Evolutionary conservation across 1,140 invertebrate genomes (phyloP).

Genomic region (Drosophila sp.): DNA sequence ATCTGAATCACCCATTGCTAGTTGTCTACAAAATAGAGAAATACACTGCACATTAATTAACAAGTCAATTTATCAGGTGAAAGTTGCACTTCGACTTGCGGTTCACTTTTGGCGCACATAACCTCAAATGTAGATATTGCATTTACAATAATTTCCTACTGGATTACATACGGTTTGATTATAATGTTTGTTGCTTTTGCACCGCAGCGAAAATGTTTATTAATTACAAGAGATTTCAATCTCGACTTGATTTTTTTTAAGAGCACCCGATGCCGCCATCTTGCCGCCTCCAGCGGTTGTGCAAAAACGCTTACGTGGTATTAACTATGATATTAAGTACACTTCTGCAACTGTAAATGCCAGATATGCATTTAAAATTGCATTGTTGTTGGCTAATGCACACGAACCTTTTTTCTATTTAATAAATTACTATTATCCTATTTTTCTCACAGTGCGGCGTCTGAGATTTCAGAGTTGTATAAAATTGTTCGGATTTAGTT

Average conservation of each 20-base stretch:
- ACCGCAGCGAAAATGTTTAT: not conserved
- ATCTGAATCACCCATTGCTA: slow-evolving; percentile 94
- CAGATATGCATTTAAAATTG: not conserved
- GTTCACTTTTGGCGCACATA: slow-evolving; percentile 42
- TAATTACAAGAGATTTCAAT: not conserved
- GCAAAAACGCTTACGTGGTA: slow-evolving; percentile 47
- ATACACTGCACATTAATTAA: not conserved
- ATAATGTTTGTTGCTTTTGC: not conserved
- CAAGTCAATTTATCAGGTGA: slow-evolving; percentile 17
- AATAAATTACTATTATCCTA: slow-evolving; percentile 16
- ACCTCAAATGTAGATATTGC: slow-evolving; percentile 17
- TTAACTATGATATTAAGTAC: not conserved
- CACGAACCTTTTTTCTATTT: slow-evolving; percentile 31
- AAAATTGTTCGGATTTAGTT: no score
- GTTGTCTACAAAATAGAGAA: slow-evolving; percentile 30
- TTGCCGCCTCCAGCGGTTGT: slow-evolving; percentile 17
- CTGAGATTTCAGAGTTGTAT: slow-evolving; percentile 1
- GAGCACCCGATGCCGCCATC: slow-evolving; percentile 35
- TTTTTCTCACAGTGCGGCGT: slow-evolving; percentile 39
- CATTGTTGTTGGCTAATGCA: not conserved
- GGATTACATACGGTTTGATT: not conserved
- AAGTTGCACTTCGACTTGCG: slow-evolving; percentile 35
- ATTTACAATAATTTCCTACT: not conserved
- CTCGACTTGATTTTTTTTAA: not conserved
- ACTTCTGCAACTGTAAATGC: not conserved